These are phyloP conservation scores for Patiria pectinifera DNA, from an alignment of 53 echinoderm and acorn worm species.

Conservation along the genomic window DNA sequence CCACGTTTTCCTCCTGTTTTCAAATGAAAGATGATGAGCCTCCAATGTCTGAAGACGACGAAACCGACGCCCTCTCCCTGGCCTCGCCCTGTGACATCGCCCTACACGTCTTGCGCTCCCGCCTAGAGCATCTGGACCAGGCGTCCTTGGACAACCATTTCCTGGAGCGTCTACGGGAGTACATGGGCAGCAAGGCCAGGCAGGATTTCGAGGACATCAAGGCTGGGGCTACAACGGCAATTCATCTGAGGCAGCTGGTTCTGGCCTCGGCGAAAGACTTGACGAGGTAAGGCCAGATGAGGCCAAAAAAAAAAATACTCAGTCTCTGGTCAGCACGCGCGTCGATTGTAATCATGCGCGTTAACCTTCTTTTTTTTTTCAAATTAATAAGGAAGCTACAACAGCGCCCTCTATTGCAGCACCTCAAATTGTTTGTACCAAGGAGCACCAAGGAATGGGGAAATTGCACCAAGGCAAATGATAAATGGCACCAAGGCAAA, in stretches of 20 bases:
- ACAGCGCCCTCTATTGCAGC: no score
- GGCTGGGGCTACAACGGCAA: slow-evolving; percentile 45
- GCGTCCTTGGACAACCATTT: slow-evolving; percentile 73
- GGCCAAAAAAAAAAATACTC: no score
- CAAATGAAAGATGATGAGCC: slow-evolving; percentile 41
- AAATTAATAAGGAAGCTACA: no score
- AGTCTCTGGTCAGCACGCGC: no score
- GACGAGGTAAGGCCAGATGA: slow-evolving; percentile 50
- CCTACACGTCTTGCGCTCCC: slow-evolving; percentile 65
- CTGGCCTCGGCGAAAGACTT: slow-evolving; percentile 72
- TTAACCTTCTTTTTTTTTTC: no score
- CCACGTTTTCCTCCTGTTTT: no score
- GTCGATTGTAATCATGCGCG: no score
- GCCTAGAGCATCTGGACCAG: slow-evolving; percentile 74
- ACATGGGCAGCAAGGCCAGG: slow-evolving; percentile 64
- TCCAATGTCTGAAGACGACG: slow-evolving; percentile 71
- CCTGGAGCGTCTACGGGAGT: slow-evolving; percentile 72
- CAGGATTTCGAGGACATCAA: slow-evolving; percentile 70
- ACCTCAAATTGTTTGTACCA: no score
- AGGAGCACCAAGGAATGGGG: no score
- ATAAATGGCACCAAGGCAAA: no score
- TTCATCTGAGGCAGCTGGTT: slow-evolving; percentile 61
- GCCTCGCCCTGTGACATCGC: slow-evolving; percentile 62
- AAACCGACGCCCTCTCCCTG: slow-evolving; percentile 63
- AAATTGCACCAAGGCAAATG: no score